Evolutionary conservation across 2,888 invertebrate species (phyloP), one percentile per base, ranked within the genome.

Genomic region (Drosophila multiciliata): DNA sequence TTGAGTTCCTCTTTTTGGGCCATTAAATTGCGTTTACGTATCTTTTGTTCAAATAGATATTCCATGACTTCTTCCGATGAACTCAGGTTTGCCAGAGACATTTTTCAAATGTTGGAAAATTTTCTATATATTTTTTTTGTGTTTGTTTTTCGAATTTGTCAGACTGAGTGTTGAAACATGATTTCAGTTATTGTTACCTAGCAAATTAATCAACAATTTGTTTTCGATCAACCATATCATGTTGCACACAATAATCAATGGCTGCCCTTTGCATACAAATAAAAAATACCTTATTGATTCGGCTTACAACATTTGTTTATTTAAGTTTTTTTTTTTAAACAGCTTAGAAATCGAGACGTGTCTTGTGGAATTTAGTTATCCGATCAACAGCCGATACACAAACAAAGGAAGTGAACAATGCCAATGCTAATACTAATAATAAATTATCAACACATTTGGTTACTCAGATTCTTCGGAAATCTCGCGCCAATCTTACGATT

Each of bases 391-490:
- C 35, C 66, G n/a, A 61, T 15, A 33, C 49, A 68, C 57, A 72
- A 61, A 80, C 83, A 85, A 83, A 71, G 60, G 60, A n/a, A 50
- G 33, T 40, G 50, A 71, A 77, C 80, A 83, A 85, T 82, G 80
- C 68, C 61, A 65, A 61, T 65, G 87, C 73, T 87, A 83, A 85
- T 87, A 80, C 86, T 75, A 76, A 81, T 81, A 87, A 89, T 85
- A 85, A 85, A 79, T 87, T 85, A 87, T 85, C 71, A 73, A 69
- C 87, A 89, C 81, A 89, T 84, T 73, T 61, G 74, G 64, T 66
- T 66, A 38, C 33, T 15, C 55, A 20, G 52, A 54, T 72, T 71
- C 59, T 65, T 29, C 45, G 23, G 55, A 65, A 35, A 50, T 54
- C 53, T 55, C 54, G 4, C 40, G 38, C 11, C 42, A 52, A 53